Base-by-base conservation (phyloP, 30 jellyfish, hydroid and myxozoan species). In the Hydractinia symbiolongicarpus region DNA sequence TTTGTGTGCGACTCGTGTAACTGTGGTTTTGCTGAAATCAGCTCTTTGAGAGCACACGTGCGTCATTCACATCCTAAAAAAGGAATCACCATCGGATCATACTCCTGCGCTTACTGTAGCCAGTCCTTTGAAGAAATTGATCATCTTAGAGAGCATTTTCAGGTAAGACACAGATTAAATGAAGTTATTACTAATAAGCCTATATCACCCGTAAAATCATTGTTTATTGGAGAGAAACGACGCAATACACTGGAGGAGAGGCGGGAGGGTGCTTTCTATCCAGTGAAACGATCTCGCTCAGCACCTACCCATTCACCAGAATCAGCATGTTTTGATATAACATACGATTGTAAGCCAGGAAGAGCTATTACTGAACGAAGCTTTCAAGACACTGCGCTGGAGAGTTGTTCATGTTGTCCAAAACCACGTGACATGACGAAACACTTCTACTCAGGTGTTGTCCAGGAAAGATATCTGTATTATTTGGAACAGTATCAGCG, bases 21-120 rank as follows among this genome's bases (percentile, higher is more conserved):
- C 86, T 83, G 96, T 57, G 99, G 99, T 8, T 93, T 93, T 72
- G 95, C 86, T 0, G 95, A 81, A 58, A 81, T 84, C 58, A 61
- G 80, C 79, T 93, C 99, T 16, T 85, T 93, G 56, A 84, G 88
- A 13, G 96, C 99, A n/a, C 99, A 93, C 75, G 94, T 77, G 62
- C 95, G 99, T 11, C 96, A 93, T 77, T 93, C 99, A 8, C 99
- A 93, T 70, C 94, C 96, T 3, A 83, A 90, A 57, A 93, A 85
- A 77, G 93, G 96, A 55, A 93, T 93, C 60, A 30, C 49, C 50
- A 54, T 55, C 55, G 96, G 91, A 5, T 81, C 62, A 30, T 93
- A 15, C 83, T 78, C 86, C 53, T 93, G 99, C 61, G 99, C 94
- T 6, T 71, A 79, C 73, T 93, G 99, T 79, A 82, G 80, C 51